These are phyloP conservation scores for Indri indri DNA, from an alignment of 2,113 vertebrate species.

Conservation along the genomic window DNA sequence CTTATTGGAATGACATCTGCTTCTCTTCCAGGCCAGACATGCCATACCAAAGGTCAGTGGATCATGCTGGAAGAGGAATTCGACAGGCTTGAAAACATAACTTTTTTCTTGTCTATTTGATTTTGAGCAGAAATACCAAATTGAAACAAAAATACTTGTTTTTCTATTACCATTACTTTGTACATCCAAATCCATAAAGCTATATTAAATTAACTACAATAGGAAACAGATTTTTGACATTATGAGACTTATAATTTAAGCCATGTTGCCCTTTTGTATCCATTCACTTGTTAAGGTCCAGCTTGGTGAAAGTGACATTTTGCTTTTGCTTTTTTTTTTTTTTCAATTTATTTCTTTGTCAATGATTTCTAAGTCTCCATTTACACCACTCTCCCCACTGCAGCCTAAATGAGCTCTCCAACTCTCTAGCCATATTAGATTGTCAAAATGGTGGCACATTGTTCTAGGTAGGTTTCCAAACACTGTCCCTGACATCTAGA, in stretches of 20 bases:
- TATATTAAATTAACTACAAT: not conserved
- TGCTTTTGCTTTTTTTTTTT: conserved; percentile 50
- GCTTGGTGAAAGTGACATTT: conserved; percentile 55
- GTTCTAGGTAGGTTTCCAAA: conserved; percentile 15
- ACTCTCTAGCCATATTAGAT: not conserved
- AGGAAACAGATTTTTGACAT: not conserved
- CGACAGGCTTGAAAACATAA: conserved; percentile 65
- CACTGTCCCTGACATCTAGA: not conserved
- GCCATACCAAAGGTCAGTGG: conserved; percentile 70
- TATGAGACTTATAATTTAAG: conserved; percentile 7
- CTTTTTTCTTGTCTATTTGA: conserved; percentile 59
- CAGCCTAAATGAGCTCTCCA: conserved; percentile 31
- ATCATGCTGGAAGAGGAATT: conserved; percentile 67
- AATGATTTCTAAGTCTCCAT: conserved; percentile 35
- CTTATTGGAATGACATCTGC: conserved; percentile 83
- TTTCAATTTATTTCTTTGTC: conserved; percentile 70
- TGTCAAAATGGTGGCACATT: not conserved
- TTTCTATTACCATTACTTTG: conserved; percentile 9
- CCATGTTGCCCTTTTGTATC: not conserved
- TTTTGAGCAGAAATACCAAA: conserved; percentile 44
- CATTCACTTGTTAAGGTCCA: not conserved
- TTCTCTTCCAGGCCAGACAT: conserved; percentile 74
- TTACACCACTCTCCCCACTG: not conserved
- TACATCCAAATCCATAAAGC: not conserved
- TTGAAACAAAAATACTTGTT: conserved; percentile 11